These are phyloP conservation scores for Erpornis zantholeuca DNA, from an alignment of 2,113 vertebrate genomes.

Conservation along the genomic window DNA sequence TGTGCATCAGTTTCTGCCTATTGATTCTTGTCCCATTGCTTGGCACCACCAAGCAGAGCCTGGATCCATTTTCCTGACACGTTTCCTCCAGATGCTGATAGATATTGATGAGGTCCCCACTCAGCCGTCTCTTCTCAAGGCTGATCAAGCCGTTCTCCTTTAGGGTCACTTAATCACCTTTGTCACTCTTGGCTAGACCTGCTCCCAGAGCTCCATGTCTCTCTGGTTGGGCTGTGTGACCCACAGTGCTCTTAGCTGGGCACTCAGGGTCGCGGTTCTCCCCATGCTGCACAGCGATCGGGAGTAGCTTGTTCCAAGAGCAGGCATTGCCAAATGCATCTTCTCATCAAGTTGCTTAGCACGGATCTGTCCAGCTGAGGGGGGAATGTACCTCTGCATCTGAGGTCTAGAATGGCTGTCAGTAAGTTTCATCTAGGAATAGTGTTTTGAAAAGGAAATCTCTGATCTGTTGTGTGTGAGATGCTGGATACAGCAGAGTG, in stretches of 20 bases:
- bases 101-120: not conserved
- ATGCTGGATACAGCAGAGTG: not conserved
- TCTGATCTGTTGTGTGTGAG: not conserved
- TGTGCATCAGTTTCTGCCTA: not conserved
- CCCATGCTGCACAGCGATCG: fast-evolving
- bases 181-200: not conserved
- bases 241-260: fast-evolving
- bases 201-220: not conserved
- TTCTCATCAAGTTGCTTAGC: not conserved
- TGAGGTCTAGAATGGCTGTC: not conserved
- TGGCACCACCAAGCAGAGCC: no score
- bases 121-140: not conserved
- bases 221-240: not conserved
- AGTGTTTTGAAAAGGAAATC: not conserved
- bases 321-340: fast-evolving
- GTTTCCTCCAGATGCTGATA: not conserved
- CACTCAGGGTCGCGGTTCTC: fast-evolving
- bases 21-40: not conserved
- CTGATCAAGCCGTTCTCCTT: not conserved
- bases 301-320: not conserved
- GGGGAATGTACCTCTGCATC: fast-evolving
- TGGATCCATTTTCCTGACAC: not conserved
- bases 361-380: not conserved
- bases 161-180: not conserved
- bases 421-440: not conserved